Evolutionary conservation across 2,797 vertebrate species (phyloP), one percentile per base, ranked within the genome.

Genomic region (Phataginus tetradactyla): DNA sequence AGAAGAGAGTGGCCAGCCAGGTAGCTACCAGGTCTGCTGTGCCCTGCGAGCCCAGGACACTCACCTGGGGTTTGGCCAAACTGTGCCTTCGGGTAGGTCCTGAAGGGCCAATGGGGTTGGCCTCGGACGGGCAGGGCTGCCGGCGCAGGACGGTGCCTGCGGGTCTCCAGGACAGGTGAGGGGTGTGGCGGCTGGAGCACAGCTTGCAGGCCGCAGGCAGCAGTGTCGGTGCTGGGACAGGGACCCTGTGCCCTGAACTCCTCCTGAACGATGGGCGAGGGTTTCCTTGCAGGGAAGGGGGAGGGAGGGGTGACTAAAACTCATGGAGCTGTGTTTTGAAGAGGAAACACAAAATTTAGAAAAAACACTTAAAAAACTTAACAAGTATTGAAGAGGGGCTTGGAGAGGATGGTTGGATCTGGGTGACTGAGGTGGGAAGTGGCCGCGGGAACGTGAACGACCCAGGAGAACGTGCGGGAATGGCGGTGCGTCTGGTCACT

Each of bases 361-460:
- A 45, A 25, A 18, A 29, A 13, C 7, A 42, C 59, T 51, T 64
- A 20, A 11, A 27, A 27, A 64, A 63, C 32, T 63, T 51, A 27
- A 5, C 4, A 14, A 2, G 0, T 66, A 34, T 34, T 51, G 34
- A 11, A 53, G 32, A 51, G 17, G 15, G 11, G 1, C 7, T 45
- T 2, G 29, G 32, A 18, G 63, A 45, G 8, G 72, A 45, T 4
- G 4, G 12, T 4, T 9, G 25, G 72, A 39, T 37, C 6, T 79
- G 61, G 23, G 39, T 13, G 1, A 7, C 12, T 23, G n/a, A 29
- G 7, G 34, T 27, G 4, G 1, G 32, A 3, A 8, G 29, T 7
- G 1, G 1, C n/a, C 11, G 32, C 3, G 4, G 18, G 39, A 7
- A 25, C 21, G 2, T 18, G 45, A 29, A 49, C 9, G 3, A 12